Evolutionary conservation across 2,888 invertebrate species (phyloP).

Genomic region (Lysandra bellargus): DNA sequence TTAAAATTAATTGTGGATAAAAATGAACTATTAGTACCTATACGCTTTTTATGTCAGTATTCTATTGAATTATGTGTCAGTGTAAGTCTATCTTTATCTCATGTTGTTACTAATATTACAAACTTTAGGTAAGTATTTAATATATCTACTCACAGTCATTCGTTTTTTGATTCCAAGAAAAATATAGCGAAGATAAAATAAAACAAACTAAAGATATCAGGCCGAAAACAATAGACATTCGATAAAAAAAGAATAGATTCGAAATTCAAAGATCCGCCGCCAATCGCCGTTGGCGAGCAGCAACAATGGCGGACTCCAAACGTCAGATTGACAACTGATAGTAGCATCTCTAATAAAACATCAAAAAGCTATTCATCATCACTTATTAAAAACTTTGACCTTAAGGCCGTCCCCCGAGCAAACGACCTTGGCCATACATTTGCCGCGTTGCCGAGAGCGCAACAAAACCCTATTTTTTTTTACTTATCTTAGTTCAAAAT

Average conservation of each 20-base stretch:
- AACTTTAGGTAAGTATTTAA: neutral
- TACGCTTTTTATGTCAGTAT: too few relatives aligned
- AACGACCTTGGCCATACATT: too few relatives aligned
- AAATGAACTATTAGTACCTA: too few relatives aligned
- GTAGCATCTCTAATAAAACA: conserved; percentile 35
- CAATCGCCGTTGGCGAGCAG: conserved; percentile 63
- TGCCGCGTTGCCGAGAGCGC: too few relatives aligned
- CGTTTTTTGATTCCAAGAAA: neutral
- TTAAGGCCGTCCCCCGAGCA: neutral
- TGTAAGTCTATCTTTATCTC: too few relatives aligned
- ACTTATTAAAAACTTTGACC: neutral
- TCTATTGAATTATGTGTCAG: too few relatives aligned
- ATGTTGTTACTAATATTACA: too few relatives aligned
- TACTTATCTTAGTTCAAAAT: too few relatives aligned
- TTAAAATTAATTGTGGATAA: too few relatives aligned
- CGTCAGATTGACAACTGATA: conserved; percentile 73
- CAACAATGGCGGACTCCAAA: conserved; percentile 63
- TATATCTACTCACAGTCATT: neutral
- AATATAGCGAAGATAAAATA: neutral
- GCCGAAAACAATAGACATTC: conserved; percentile 53
- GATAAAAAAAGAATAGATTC: conserved; percentile 61
- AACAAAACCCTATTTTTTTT: too few relatives aligned
- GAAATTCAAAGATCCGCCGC: conserved; percentile 61
- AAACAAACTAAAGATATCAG: conserved; percentile 12
- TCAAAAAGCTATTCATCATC: conserved; percentile 3